Base-by-base conservation (phyloP, 2,113 vertebrate species). In the Prolemur simus region DNA sequence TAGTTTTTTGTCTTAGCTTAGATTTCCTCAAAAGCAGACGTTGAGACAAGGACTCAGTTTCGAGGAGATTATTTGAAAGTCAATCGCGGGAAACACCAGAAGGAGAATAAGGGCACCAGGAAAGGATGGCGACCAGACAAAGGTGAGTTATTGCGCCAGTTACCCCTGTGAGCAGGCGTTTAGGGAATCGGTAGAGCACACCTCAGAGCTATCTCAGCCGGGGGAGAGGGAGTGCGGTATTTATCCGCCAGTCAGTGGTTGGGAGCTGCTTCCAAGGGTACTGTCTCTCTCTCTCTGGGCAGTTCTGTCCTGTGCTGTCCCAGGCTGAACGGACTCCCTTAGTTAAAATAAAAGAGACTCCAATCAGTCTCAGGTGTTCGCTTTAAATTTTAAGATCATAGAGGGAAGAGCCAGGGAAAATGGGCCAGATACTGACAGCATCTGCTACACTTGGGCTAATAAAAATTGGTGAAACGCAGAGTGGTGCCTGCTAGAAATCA, bases 191-290 rank as follows among this genome's bases (percentile, higher is more conserved):
- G 49, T 11, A 71, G 32, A 42, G 58, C 0, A 0, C 2, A 13
- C 3, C 9, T 34, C 25, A 80, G 11, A 25, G 11, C 71, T 45
- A 58, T 21, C 6, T 64, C 69, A 66, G 25, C 1, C 27, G n/a
- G 5, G 0, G 1, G 9, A 8, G n/a, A 68, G 84, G 39, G 54
- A 6, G 8, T 60, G 8, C 3, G 27, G n/a, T 17, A 10, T n/a
- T 9, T 1, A 11, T 27, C 27, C 2, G 42, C 11, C 21, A 14
- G 71, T 5, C 42, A 12, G 8, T 27, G 14, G 21, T 13, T 5
- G 34, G 56, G 34, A 58, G 64, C 52, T 94, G 42, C 11, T 56
- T 39, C 29, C 20, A 21, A 49, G 56, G 52, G 6, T 1, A 27
- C 6, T n/a, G n/a, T n/a, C n/a, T 85, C 6, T 60, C 27, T 60